Conservation (phyloP, 2,888 invertebrate species). For the Deilephila porcellus region DNA sequence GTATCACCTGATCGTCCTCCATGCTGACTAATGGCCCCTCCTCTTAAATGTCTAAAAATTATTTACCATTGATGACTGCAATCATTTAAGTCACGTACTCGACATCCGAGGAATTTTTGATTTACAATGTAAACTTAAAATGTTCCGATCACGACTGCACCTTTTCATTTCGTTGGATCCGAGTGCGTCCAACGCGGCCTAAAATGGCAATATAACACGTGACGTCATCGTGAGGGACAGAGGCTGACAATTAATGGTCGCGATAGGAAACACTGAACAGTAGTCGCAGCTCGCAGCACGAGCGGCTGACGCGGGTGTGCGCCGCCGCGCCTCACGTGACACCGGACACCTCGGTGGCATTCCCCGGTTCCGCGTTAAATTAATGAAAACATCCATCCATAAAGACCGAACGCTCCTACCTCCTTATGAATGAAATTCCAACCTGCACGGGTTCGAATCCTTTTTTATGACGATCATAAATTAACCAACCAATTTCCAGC, state of each 20-base stretch:
- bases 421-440: slow-evolving; percentile 86
- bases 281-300: slow-evolving; percentile 71
- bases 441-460: slow-evolving; percentile 79
- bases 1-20: slow-evolving; percentile 52
- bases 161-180: slow-evolving; percentile 48
- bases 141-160: slow-evolving; percentile 64
- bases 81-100: slow-evolving; percentile 77
- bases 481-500: slow-evolving; percentile 83
- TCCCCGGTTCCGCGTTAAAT: slow-evolving; percentile 76
- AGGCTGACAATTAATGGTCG: slow-evolving; percentile 46
- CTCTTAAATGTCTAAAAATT: slow-evolving; percentile 72
- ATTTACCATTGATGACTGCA: slow-evolving; percentile 71
- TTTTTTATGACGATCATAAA: slow-evolving; percentile 83
- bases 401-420: slow-evolving; percentile 81
- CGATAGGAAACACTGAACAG: slow-evolving; percentile 64
- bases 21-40: slow-evolving; percentile 70
- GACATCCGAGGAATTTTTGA: slow-evolving; percentile 70
- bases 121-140: slow-evolving; percentile 67
- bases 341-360: slow-evolving; percentile 77
- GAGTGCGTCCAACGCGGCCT: neutral
- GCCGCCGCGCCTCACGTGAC: slow-evolving; percentile 57
- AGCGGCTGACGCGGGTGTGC: slow-evolving; percentile 67
- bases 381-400: slow-evolving; percentile 84
- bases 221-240: slow-evolving; percentile 31
- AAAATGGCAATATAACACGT: slow-evolving; percentile 8